Evolutionary conservation across 30 jellyfish, hydroid and myxozoan species (phyloP).

Genomic region (Sanderia malayensis): DNA sequence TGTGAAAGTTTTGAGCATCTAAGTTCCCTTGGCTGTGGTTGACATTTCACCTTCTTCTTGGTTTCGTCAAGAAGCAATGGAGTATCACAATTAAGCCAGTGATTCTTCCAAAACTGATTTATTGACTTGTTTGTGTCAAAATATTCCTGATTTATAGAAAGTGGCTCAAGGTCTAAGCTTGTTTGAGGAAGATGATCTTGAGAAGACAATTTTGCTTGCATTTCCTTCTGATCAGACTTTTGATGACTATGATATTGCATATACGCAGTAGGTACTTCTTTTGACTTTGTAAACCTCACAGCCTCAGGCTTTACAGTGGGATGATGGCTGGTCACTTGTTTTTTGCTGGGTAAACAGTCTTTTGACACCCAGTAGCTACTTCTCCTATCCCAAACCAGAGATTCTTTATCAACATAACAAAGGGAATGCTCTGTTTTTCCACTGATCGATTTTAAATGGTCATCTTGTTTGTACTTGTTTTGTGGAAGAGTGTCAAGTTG

Average conservation of each 20-base stretch:
- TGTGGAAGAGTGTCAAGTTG: slow-evolving; percentile 33
- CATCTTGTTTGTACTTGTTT: slow-evolving; percentile 34
- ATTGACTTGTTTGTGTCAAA: no score
- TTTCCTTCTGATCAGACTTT: no score
- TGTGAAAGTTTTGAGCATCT: not conserved
- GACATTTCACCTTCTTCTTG: not conserved
- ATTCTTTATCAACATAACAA: slow-evolving; percentile 29
- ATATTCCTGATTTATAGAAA: no score
- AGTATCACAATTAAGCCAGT: not conserved
- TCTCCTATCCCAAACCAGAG: slow-evolving; percentile 35
- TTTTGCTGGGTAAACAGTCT: not conserved
- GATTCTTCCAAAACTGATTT: not conserved
- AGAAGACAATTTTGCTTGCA: no score
- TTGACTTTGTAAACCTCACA: no score
- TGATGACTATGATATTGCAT: no score
- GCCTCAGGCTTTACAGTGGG: not conserved
- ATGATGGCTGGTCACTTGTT: no score
- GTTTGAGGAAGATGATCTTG: no score
- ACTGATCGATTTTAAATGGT: not conserved
- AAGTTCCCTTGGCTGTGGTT: not conserved
- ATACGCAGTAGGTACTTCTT: no score
- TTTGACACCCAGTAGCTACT: slow-evolving; percentile 27
- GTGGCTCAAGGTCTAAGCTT: no score
- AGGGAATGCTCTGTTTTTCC: slow-evolving; percentile 4
- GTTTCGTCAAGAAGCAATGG: not conserved